phyloP scores from a whole-genome alignment of 2,797 vertebrate genomes.

The Morelia viridis region DNA sequence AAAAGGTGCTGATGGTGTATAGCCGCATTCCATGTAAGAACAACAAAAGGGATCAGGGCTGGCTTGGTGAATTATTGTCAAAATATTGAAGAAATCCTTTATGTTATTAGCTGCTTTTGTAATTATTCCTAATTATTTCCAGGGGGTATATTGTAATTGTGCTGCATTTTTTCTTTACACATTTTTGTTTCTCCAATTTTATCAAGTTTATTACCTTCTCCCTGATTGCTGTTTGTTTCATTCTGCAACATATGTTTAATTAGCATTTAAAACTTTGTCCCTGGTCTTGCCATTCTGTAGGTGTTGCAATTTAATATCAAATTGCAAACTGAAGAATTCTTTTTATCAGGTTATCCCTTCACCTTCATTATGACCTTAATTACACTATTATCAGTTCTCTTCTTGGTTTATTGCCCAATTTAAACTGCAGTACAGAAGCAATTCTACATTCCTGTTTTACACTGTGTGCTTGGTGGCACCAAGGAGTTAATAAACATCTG shows the following conservation, averaged over 20 bases:
- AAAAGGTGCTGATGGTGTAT: neutral
- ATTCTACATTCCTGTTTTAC: neutral
- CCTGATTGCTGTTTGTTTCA: neutral
- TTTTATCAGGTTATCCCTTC: neutral
- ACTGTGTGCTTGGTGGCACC: conserved; percentile 22
- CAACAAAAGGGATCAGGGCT: neutral
- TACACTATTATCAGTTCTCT: neutral
- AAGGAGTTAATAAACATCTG: conserved; percentile 55
- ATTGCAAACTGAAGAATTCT: neutral
- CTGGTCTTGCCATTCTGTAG: neutral
- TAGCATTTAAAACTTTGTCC: neutral
- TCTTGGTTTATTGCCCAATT: conserved; percentile 8
- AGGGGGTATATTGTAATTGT: neutral
- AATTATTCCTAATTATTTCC: neutral
- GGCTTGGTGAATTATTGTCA: neutral
- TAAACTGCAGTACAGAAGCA: neutral
- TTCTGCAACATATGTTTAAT: neutral
- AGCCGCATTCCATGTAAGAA: neutral
- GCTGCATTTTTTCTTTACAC: neutral
- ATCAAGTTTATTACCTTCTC: neutral
- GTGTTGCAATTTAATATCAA: neutral
- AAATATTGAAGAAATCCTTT: neutral
- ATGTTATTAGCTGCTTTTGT: neutral
- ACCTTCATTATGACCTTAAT: conserved; percentile 2
- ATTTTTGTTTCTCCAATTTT: neutral